Conservation (phyloP, 2,113 vertebrate species). For the Myotis yumanensis region DNA sequence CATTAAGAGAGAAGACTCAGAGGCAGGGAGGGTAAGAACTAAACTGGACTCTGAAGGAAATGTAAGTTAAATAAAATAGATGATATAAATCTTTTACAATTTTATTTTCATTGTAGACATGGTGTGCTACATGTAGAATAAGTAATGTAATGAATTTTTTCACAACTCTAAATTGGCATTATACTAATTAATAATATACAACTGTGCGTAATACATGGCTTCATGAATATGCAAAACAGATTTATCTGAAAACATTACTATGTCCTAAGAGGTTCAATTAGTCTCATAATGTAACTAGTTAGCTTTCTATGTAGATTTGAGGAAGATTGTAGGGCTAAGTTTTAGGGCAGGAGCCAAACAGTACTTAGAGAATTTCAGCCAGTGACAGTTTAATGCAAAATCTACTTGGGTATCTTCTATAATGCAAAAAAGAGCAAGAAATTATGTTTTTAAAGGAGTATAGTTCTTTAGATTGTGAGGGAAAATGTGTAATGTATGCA, state of each 20-base stretch:
- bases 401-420: constrained; percentile 14
- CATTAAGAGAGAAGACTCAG: background rate
- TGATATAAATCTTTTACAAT: background rate
- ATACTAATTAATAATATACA: constrained; percentile 41
- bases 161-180: constrained; percentile 58
- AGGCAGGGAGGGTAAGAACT: background rate
- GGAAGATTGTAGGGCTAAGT: constrained; percentile 63
- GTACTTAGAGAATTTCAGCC: constrained; percentile 14
- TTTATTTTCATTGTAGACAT: background rate
- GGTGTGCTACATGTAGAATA: constrained; percentile 40
- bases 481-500: background rate
- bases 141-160: constrained; percentile 57
- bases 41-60: background rate
- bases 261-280: constrained; percentile 41
- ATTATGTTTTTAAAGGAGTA: background rate
- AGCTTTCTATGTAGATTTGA: constrained; percentile 33
- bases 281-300: background rate
- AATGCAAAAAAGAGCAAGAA: constrained; percentile 50
- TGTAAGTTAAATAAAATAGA: constrained; percentile 14
- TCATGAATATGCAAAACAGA: constrained; percentile 6
- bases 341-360: constrained; percentile 33
- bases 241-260: constrained; percentile 38
- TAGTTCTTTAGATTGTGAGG: constrained; percentile 29
- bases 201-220: constrained; percentile 29
- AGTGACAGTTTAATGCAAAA: background rate